Base-by-base conservation (phyloP, 2,797 vertebrate genomes). In the Philypnodon macrostomus region DNA sequence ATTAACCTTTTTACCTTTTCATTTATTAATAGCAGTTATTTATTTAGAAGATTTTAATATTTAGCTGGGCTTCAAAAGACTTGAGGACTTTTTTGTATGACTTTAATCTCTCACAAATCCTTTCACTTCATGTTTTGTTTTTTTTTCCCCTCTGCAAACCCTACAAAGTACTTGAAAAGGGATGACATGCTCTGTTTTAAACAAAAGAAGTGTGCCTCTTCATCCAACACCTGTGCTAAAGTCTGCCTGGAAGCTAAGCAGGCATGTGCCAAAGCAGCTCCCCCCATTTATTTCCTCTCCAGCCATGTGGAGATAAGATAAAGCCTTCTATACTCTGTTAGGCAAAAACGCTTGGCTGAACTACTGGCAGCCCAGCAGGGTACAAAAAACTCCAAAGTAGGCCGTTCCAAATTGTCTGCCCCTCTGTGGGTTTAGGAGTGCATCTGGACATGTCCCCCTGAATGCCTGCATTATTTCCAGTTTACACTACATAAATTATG, bases 271-370 rank as follows among this genome's bases (percentile, higher is more conserved):
- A 49, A 35, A 49, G 53, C 50, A 46, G 58, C 52, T 45, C 42
- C 46, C 40, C 66, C 66, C 40, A 55, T 79, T 74, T 70, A 62
- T 77, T 74, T 73, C 14, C 69, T 66, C 59, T 58, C 33, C 64
- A 73, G 65, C 58, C 63, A 59, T 67, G 69, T 79, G 69, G 19
- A 70, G 73, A 80, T 77, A 75, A 79, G 80, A 83, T 67, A 70
- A 74, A 70, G 58, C 62, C 48, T 37, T 55, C 38, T 48, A 47
- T 56, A 66, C 67, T 65, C 38, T 60, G 73, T 63, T 55, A 73
- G 62, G 55, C 66, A 70, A 76, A 74, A 68, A 57, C 4, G 53
- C 66, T 69, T 55, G 58, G 53, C 44, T 77, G 55, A 55, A 61
- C 53, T 41, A 36, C 56, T 60, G 61, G 62, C 69, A 58, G 33